Conservation (phyloP, 2,113 vertebrate species). For the Caranx ignobilis region DNA sequence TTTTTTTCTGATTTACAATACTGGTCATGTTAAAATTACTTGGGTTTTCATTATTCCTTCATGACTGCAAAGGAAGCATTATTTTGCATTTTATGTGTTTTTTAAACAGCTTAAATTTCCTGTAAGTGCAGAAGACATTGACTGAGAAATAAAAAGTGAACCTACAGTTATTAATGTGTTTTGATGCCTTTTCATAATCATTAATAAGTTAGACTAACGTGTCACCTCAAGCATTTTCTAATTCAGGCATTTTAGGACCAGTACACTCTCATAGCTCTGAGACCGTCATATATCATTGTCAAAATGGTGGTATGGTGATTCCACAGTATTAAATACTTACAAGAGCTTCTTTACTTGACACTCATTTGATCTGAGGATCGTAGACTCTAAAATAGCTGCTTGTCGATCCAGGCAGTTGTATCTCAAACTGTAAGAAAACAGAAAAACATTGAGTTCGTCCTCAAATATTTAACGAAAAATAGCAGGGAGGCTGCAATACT, state of each 20-base stretch:
- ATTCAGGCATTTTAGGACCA: not conserved
- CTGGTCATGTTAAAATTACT: no score
- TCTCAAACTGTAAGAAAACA: slow-evolving; percentile 69
- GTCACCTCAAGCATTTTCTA: not conserved
- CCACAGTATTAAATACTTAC: slow-evolving; percentile 65
- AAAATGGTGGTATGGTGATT: not conserved
- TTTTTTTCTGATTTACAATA: no score
- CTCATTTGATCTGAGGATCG: slow-evolving; percentile 71
- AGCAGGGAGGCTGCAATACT: not conserved
- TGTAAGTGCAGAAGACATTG: no score
- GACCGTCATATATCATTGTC: not conserved
- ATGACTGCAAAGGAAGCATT: no score
- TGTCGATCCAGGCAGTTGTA: slow-evolving; percentile 77
- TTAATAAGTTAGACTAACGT: no score
- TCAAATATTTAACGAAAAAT: not conserved
- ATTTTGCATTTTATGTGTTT: no score
- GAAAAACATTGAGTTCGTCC: not conserved
- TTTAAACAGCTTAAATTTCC: no score
- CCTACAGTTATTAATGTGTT: not conserved
- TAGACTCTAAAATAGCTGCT: slow-evolving; percentile 75
- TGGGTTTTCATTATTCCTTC: no score
- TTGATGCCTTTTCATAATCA: not conserved
- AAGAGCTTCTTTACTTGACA: slow-evolving; percentile 80
- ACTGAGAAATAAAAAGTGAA: no score
- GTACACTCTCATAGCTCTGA: no score